These are phyloP conservation scores for Triplophysa dalaica DNA, from an alignment of 2,113 vertebrate species.

Conservation along the genomic window DNA sequence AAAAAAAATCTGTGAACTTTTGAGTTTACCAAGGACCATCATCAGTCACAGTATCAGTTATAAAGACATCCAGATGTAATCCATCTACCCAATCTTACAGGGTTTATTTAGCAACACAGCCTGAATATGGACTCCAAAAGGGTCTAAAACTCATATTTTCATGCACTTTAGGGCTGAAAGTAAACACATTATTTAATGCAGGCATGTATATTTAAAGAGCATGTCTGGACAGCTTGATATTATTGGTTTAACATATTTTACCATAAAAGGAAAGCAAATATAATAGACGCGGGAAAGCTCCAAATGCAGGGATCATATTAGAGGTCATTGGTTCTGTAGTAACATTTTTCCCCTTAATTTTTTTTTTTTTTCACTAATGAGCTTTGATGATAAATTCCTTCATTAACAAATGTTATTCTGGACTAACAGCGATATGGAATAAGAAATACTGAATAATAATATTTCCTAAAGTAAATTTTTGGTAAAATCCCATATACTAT, in stretches of 20 bases:
- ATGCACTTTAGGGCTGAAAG: constrained; percentile 33
- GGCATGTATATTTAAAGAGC: constrained; percentile 15
- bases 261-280: constrained; percentile 32
- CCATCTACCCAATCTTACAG: constrained; percentile 15
- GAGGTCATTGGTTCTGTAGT: constrained; percentile 9
- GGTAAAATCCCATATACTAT: no score
- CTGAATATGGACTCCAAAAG: constrained; percentile 22
- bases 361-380: background rate
- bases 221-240: constrained; percentile 30
- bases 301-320: background rate
- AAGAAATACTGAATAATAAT: no score
- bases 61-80: constrained; percentile 43
- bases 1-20: background rate
- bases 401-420: background rate
- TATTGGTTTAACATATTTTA: constrained; percentile 47
- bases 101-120: constrained; percentile 22
- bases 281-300: background rate
- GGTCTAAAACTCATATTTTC: constrained; percentile 39
- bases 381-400: constrained; percentile 13
- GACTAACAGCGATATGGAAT: background rate
- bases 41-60: constrained; percentile 15
- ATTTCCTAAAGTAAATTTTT: no score
- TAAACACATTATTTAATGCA: constrained; percentile 50
- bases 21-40: background rate
- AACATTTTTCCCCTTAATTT: background rate